phyloP scores from a whole-genome alignment of 2,888 invertebrate genomes.

The Rapana venosa region DNA sequence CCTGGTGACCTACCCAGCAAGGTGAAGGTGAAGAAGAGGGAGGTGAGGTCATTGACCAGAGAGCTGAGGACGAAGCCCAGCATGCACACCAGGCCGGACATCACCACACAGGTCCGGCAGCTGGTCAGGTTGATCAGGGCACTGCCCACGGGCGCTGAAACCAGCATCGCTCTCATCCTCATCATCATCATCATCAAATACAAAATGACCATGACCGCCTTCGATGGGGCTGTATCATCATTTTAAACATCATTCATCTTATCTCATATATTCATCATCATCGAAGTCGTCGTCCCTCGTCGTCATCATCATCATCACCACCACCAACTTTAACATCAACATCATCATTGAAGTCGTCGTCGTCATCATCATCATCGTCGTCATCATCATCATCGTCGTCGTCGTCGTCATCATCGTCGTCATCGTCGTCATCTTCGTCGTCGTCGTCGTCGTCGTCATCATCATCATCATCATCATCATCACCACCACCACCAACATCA shows the following conservation, averaged over 20 bases:
- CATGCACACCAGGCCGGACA: conserved; percentile 26
- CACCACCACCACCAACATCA: too few relatives aligned
- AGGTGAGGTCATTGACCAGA: not conserved
- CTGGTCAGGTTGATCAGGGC: conserved; percentile 27
- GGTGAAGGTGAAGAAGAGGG: conserved; percentile 15
- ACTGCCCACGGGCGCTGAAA: conserved; percentile 30
- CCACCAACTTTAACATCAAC: too few relatives aligned
- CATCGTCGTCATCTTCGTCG: not conserved
- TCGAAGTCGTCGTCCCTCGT: too few relatives aligned
- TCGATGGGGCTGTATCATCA: not conserved
- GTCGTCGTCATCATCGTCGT: not conserved
- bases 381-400: not conserved
- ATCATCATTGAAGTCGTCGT: too few relatives aligned
- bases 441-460: too few relatives aligned
- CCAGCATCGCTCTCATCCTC: not conserved
- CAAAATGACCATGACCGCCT: not conserved
- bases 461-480: too few relatives aligned
- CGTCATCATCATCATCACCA: too few relatives aligned
- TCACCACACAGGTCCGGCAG: conserved; percentile 29
- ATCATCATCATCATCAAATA: conserved; percentile 1
- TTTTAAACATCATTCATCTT: not conserved
- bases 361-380: not conserved
- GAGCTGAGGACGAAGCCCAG: conserved; percentile 13
- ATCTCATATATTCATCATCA: not conserved
- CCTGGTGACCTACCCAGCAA: not conserved